Evolutionary conservation across 2,113 vertebrate genomes (phyloP), one percentile per base, ranked within the genome.

Genomic region (Fregata magnificens): DNA sequence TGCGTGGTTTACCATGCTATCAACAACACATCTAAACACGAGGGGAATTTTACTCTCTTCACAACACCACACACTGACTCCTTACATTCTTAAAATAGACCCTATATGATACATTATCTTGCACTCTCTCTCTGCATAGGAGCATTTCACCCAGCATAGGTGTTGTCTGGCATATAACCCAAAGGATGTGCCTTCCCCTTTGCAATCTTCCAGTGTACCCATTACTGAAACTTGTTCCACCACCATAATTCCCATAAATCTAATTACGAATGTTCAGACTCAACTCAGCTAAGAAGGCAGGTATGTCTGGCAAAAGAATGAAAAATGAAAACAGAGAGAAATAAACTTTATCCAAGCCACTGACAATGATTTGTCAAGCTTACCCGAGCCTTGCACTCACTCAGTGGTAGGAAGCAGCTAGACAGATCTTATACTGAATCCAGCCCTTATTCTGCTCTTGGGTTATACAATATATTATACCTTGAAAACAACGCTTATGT

Each of bases 361-460:
- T 92, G 91, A 96, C 86, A 96, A 93, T 88, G 84, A 93, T 96
- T 96, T 96, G 94, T 95, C 95, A 94, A 93, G 95, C 90, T 93
- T 94, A 87, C 62, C 85, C 12, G 0, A 91, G 93, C 71, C 87
- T 95, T 88, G 67, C 84, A 74, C 67, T 97, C 81, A 95, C 56
- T 85, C 93, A 90, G 45, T 80, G 71, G 79, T 88, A 87, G 89
- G 82, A 96, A 95, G 91, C 78, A 85, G 58, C 72, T 90, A 96
- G 84, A 96, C 71, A 95, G 50, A 73, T 80, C 71, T 86, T 81
- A 86, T 34, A 66, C 73, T 71, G 87, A 94, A 92, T 93, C 71
- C 85, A 81, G 70, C 55, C 87, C 56, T 92, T 94, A 83, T 70
- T 96, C 83, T 92, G 71, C 53, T 91, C 63, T 82, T 90, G 56